Evolutionary conservation across 2,888 invertebrate genomes (phyloP), one percentile per base, ranked within the genome.

Genomic region (Geophilus truncorum): DNA sequence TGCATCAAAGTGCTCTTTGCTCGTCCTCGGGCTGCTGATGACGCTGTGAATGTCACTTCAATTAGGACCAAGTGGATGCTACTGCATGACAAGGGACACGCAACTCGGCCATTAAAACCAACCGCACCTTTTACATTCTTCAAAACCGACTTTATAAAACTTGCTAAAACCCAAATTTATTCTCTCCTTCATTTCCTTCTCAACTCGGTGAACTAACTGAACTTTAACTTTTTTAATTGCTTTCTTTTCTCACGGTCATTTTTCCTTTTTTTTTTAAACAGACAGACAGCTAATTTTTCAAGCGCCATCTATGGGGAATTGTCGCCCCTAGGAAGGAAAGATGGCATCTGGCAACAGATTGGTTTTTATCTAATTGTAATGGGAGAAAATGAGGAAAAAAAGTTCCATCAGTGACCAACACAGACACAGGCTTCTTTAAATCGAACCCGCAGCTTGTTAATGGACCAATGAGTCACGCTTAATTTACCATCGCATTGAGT

Each of bases 381-480:
- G 23, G 15, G 23, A 62, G 6, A 23, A 62, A 62, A 21, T 21
- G 15, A 15, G 25, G 15, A 9, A 23, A 62, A 62, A 62, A 62
- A 23, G 62, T 62, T 62, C 23, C 62, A 62, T 45, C 45, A 23
- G 62, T 62, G 62, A 62, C 62, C 62, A 15, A 45, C 12, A n/a
- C 45, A 25, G 2, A 23, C 45, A 25, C 9, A 23, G 45, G 45
- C 45, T 45, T 12, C 45, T 32, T 32, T 45, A 45, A 45, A 45
- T 45, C 45, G 45, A 45, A 45, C 45, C 12, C 45, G 15, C 45
- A 45, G 6, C 23, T 62, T 25, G 62, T 62, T 62, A 62, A 62
- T 25, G 62, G 62, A 62, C 62, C 62, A 62, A 62, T 62, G 23
- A 62, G 62, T 62, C 62, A 62, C 62, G 62, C 62, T 62, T 62